phyloP scores from a whole-genome alignment of 2,113 vertebrate genomes.

The Anthoscopus minutus region DNA sequence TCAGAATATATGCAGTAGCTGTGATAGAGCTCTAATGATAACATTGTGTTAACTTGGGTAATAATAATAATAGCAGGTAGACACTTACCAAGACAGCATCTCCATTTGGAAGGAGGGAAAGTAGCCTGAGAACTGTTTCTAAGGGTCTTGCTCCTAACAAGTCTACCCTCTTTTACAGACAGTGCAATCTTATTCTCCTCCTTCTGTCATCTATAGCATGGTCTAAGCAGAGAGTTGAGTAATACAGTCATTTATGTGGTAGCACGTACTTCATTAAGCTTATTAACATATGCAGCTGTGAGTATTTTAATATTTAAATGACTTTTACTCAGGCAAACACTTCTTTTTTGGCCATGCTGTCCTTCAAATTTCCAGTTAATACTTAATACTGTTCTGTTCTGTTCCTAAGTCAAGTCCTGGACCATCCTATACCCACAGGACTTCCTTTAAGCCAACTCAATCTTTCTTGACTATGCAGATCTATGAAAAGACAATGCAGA shows the following conservation, averaged over 20 bases:
- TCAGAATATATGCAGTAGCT: background rate
- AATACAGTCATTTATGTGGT: background rate
- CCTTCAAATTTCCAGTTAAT: background rate
- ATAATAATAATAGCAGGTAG: background rate
- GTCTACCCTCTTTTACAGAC: background rate
- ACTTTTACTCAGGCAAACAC: background rate
- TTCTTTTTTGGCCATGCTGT: background rate
- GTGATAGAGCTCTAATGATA: background rate
- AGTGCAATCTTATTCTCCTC: background rate
- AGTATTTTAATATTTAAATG: background rate
- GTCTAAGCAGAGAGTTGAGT: background rate
- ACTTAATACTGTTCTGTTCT: background rate
- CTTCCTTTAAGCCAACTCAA: background rate
- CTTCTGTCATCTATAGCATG: background rate
- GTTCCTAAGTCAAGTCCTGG: fast-evolving
- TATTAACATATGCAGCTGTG: background rate
- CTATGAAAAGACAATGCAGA: background rate
- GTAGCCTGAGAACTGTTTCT: background rate
- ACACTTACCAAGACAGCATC: background rate
- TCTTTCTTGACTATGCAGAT: background rate
- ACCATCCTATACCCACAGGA: background rate
- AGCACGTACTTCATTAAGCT: background rate
- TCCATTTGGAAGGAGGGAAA: background rate
- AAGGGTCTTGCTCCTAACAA: background rate
- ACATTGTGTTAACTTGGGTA: background rate